A percentile compares a stretch with the other conserved stretches of the same genome.
Conservation (phyloP, 2,888 invertebrate genomes). For the Drosophila austrosaltans region DNA sequence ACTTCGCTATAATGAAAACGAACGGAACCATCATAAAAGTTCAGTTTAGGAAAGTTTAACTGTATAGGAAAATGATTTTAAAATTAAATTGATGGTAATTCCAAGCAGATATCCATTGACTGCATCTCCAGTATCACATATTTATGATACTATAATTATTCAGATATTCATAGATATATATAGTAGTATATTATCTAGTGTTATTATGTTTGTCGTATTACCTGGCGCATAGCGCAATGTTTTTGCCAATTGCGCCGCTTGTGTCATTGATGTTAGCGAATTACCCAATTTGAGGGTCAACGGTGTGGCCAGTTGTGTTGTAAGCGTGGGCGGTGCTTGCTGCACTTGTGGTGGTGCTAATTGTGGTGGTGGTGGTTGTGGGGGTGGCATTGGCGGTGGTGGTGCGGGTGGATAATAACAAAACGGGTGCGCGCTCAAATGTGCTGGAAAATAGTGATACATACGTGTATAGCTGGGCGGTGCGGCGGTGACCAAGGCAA, state of each 20-base stretch:
- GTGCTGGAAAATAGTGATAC: slow-evolving; percentile 86
- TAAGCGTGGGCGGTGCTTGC: slow-evolving; percentile 71
- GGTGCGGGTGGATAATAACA: slow-evolving; percentile 84
- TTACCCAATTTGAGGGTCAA: slow-evolving; percentile 82
- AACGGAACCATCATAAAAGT: too few species aligned
- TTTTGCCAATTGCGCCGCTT: slow-evolving; percentile 83
- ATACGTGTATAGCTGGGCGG: slow-evolving; percentile 87
- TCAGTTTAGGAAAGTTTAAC: too few species aligned
- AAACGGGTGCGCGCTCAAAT: slow-evolving; percentile 85
- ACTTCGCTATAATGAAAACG: too few species aligned
- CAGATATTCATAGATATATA: too few species aligned
- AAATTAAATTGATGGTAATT: too few species aligned
- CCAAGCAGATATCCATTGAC: too few species aligned
- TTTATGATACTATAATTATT: too few species aligned
- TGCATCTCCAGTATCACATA: too few species aligned
- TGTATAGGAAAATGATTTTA: too few species aligned
- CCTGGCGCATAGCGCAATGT: slow-evolving; percentile 83
- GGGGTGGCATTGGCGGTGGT: slow-evolving; percentile 79
- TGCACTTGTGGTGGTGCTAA: slow-evolving; percentile 32
- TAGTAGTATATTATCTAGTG: background rate
- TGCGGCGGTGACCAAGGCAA: slow-evolving; percentile 86
- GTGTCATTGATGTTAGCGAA: slow-evolving; percentile 81
- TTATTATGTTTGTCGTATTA: slow-evolving; percentile 59
- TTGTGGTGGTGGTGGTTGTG: slow-evolving; percentile 78
- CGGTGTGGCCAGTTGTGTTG: slow-evolving; percentile 81